These are phyloP conservation scores for Lucilia cuprina DNA, from an alignment of 1,140 invertebrate species.

Conservation along the genomic window DNA sequence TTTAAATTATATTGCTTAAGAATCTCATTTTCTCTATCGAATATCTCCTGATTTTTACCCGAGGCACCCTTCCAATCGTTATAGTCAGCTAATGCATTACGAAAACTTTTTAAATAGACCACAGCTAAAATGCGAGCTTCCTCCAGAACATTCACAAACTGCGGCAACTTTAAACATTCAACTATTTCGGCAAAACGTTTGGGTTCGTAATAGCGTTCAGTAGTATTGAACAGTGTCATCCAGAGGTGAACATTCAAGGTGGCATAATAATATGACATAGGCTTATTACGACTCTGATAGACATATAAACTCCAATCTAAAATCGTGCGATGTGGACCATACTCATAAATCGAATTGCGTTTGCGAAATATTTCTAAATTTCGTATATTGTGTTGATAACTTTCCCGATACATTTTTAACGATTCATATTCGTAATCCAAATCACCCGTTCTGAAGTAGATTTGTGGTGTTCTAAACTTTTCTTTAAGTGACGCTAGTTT, in stretches of 20 bases:
- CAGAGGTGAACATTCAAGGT: conserved; percentile 56
- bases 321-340: conserved; percentile 53
- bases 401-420: conserved; percentile 52
- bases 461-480: conserved; percentile 48
- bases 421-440: conserved; percentile 47
- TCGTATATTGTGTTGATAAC: conserved; percentile 54
- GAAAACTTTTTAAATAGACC: conserved; percentile 57
- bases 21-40: conserved; percentile 52
- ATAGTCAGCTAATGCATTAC: conserved; percentile 52
- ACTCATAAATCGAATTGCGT: conserved; percentile 52
- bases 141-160: conserved; percentile 53
- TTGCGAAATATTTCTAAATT: conserved; percentile 50
- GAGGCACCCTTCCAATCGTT: conserved; percentile 44
- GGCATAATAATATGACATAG: conserved; percentile 58
- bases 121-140: conserved; percentile 54
- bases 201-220: conserved; percentile 43
- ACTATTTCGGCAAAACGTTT: conserved; percentile 46
- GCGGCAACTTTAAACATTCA: conserved; percentile 54
- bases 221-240: conserved; percentile 54
- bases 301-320: conserved; percentile 58
- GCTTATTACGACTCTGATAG: conserved; percentile 54
- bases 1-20: conserved; percentile 45
- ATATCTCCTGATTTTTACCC: conserved; percentile 42
- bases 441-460: conserved; percentile 50
- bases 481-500: conserved; percentile 46